These are phyloP conservation scores for Onychorhynchus coronatus DNA, from an alignment of 2,113 vertebrate genomes.

Conservation along the genomic window DNA sequence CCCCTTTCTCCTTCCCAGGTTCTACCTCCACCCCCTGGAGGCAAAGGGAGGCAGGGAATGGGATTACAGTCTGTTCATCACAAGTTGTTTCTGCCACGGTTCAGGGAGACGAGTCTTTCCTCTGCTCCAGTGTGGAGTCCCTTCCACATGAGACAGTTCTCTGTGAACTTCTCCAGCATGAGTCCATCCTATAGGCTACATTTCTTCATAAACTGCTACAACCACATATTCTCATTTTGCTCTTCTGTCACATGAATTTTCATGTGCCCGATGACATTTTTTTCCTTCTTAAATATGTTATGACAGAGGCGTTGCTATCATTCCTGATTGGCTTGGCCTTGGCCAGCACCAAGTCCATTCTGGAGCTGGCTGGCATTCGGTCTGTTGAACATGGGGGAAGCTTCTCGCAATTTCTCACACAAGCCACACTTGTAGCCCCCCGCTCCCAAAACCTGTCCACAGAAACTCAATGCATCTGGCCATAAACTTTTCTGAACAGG, in stretches of 20 bases:
- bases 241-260: too few species aligned
- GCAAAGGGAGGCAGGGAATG: background rate
- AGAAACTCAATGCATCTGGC: background rate
- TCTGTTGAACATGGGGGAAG: too few species aligned
- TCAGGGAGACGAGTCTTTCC: background rate
- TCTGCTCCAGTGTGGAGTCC: background rate
- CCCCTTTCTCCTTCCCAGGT: background rate
- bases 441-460: too few species aligned
- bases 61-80: background rate
- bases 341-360: too few species aligned
- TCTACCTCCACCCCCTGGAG: background rate
- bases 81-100: background rate
- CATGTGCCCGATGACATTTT: too few species aligned
- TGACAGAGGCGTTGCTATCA: too few species aligned
- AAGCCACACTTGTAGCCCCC: too few species aligned
- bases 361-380: too few species aligned
- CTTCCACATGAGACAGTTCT: background rate
- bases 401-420: too few species aligned
- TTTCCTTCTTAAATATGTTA: too few species aligned
- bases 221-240: too few species aligned
- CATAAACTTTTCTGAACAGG: background rate
- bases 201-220: background rate
- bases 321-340: too few species aligned
- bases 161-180: background rate
- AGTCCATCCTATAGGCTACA: background rate